Conservation (phyloP, 2,888 invertebrate genomes). For the Dryobota labecula region DNA sequence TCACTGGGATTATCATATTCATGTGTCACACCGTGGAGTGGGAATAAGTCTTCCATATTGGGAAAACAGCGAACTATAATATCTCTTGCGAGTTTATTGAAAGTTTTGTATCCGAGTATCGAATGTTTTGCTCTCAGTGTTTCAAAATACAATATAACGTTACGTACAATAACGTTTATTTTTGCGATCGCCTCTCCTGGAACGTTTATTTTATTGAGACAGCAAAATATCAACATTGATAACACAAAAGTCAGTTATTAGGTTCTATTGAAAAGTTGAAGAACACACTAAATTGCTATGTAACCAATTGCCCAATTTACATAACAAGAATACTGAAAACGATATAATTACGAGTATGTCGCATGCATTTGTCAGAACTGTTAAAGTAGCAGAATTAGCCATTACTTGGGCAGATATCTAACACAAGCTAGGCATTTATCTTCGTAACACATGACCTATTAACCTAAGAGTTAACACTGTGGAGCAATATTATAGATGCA, state of each 20-base stretch:
- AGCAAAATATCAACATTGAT: constrained; percentile 22
- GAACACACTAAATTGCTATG: neutral
- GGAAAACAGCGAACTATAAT: constrained; percentile 59
- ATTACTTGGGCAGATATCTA: constrained; percentile 43
- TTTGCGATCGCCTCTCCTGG: constrained; percentile 57
- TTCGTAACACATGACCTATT: constrained; percentile 47
- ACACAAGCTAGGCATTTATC: constrained; percentile 46
- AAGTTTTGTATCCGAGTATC: constrained; percentile 26
- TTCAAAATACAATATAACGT: no score
- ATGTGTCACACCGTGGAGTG: constrained; percentile 66
- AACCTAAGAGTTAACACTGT: constrained; percentile 40
- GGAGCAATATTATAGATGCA: constrained; percentile 19
- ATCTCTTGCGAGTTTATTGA: constrained; percentile 42
- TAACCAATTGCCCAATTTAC: neutral
- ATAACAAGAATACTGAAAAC: neutral
- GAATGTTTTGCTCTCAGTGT: constrained; percentile 33
- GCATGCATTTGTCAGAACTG: neutral
- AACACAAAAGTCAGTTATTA: constrained; percentile 9
- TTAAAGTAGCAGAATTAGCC: constrained; percentile 27
- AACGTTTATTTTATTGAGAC: constrained; percentile 44
- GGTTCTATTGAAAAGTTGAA: constrained; percentile 12
- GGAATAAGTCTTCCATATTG: constrained; percentile 68
- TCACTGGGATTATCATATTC: constrained; percentile 74
- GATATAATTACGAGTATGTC: constrained; percentile 12
- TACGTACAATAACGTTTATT: no score